These are phyloP conservation scores for Brachyopa scutellaris DNA, from an alignment of 2,888 invertebrate species.

Conservation along the genomic window DNA sequence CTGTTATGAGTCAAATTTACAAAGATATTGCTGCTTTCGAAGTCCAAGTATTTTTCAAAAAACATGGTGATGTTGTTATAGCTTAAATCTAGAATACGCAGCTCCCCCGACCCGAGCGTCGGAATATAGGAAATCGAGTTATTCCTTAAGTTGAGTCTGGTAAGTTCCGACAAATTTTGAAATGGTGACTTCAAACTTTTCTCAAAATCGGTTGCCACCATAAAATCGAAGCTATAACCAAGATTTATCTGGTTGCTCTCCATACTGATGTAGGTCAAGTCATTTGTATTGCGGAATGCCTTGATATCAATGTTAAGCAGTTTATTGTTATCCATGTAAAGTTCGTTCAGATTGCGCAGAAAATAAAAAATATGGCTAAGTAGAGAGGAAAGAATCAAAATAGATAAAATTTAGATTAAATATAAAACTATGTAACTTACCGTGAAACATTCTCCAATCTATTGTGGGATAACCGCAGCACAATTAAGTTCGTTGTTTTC, in stretches of 20 bases:
- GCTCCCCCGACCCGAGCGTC: slow-evolving; percentile 85
- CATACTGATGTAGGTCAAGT: slow-evolving; percentile 83
- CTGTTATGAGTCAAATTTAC: slow-evolving; percentile 84
- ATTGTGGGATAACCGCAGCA: slow-evolving; percentile 86
- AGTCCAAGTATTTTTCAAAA: slow-evolving; percentile 80
- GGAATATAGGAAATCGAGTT: slow-evolving; percentile 85
- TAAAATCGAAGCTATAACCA: slow-evolving; percentile 77
- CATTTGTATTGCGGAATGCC: slow-evolving; percentile 83
- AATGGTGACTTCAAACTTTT: slow-evolving; percentile 83
- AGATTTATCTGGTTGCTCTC: slow-evolving; percentile 83
- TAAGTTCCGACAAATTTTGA: slow-evolving; percentile 83
- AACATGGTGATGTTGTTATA: slow-evolving; percentile 84
- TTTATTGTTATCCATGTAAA: slow-evolving; percentile 83
- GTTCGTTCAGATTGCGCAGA: slow-evolving; percentile 81
- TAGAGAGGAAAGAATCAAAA: slow-evolving; percentile 63
- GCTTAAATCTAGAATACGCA: slow-evolving; percentile 86
- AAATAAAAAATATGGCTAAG: slow-evolving; percentile 81
- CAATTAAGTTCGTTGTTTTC: slow-evolving; percentile 84
- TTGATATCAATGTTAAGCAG: slow-evolving; percentile 79
- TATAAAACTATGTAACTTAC: too few relatives aligned
- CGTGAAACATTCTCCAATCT: slow-evolving; percentile 84
- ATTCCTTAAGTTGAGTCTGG: slow-evolving; percentile 85
- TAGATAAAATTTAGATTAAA: too few relatives aligned
- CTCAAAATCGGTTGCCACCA: slow-evolving; percentile 52
- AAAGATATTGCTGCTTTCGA: slow-evolving; percentile 78